Conservation (phyloP, 2,797 vertebrate species). For the Phylloscopus collybita region DNA sequence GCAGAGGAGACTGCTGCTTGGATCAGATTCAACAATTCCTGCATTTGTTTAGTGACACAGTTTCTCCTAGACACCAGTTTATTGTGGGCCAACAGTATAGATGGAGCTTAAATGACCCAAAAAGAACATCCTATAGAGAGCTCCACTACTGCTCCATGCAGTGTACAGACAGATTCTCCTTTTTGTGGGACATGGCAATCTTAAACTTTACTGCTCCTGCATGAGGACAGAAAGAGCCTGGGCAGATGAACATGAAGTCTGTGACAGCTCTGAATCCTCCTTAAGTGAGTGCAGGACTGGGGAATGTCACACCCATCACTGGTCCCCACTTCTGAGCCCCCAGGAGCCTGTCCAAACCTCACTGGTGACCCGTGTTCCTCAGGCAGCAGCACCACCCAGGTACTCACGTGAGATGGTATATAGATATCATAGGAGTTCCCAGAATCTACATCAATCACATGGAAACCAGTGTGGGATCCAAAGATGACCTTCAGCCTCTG, state of each 20-base stretch:
- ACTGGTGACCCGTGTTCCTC: neutral
- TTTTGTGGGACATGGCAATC: neutral
- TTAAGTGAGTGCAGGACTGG: neutral
- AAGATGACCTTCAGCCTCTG: conserved; percentile 99
- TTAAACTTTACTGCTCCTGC: neutral
- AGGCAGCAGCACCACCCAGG: neutral
- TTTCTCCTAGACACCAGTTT: neutral
- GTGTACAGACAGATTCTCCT: neutral
- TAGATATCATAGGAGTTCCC: conserved; percentile 99
- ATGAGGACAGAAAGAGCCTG: neutral
- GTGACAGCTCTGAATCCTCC: neutral
- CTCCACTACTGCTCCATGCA: neutral
- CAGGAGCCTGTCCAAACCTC: neutral
- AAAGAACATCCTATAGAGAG: neutral
- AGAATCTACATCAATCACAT: conserved; percentile 98
- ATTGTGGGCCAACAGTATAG: neutral
- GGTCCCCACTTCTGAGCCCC: neutral
- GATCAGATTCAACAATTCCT: neutral
- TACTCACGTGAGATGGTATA: conserved; percentile 95
- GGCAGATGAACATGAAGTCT: neutral
- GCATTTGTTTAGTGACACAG: neutral
- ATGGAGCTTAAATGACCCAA: neutral
- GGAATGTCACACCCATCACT: neutral
- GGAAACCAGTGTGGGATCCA: conserved; percentile 96
- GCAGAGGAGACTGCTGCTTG: neutral